Evolutionary conservation across 2,113 vertebrate genomes (phyloP).

Genomic region (Hydropotes inermis): DNA sequence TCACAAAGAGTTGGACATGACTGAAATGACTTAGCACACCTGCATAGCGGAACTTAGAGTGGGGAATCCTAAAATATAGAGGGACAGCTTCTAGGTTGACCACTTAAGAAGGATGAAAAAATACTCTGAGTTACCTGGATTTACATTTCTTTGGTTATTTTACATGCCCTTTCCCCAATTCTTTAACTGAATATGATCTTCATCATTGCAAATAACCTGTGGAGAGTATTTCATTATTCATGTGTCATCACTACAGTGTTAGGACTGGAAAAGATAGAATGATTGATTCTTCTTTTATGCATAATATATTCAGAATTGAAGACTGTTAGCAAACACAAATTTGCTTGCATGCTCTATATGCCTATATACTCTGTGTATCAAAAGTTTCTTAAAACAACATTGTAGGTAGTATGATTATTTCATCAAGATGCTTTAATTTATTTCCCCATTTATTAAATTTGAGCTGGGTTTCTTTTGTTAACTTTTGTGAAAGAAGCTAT

Average conservation of each 20-base stretch:
- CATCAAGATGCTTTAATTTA: background rate
- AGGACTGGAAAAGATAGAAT: background rate
- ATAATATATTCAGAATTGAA: background rate
- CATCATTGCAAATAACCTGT: background rate
- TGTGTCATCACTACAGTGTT: background rate
- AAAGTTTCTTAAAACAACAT: background rate
- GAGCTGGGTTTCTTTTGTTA: background rate
- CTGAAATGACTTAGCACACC: background rate
- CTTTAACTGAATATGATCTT: background rate
- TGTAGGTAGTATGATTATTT: background rate
- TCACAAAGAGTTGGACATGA: background rate
- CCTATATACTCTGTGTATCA: background rate
- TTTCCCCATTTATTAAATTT: background rate
- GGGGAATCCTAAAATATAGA: background rate
- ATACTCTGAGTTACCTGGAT: background rate
- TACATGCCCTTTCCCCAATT: background rate
- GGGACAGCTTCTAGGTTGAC: background rate
- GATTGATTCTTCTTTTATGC: background rate
- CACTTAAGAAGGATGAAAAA: background rate
- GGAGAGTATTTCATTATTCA: background rate
- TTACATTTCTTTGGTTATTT: background rate
- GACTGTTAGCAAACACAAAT: background rate
- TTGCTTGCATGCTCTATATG: background rate
- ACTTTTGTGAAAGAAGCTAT: background rate
- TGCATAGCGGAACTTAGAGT: background rate